Evolutionary conservation across 2,888 invertebrate genomes (phyloP).

Genomic region (Sinotaia quadrata): DNA sequence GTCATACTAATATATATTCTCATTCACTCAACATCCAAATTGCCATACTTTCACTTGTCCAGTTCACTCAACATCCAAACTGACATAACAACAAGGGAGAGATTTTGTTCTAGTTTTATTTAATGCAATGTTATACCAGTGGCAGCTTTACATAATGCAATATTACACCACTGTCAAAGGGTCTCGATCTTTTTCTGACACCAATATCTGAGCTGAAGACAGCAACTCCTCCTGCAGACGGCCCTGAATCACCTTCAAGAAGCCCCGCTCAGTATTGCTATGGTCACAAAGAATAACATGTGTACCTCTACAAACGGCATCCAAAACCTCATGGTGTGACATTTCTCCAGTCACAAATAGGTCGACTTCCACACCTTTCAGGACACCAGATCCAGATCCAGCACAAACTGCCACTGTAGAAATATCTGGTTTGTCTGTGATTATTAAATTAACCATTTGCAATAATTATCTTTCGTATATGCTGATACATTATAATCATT

Average conservation of each 20-base stretch:
- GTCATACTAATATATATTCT: too few species aligned
- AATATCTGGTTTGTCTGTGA: constrained; percentile 38
- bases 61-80: too few species aligned
- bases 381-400: constrained; percentile 87
- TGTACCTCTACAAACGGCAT: constrained; percentile 83
- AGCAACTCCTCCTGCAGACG: constrained; percentile 66
- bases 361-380: constrained; percentile 82
- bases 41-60: too few species aligned
- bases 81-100: too few species aligned
- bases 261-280: constrained; percentile 94
- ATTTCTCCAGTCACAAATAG: constrained; percentile 91
- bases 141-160: too few species aligned
- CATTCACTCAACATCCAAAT: too few species aligned
- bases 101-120: too few species aligned
- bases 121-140: too few species aligned
- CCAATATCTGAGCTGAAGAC: constrained; percentile 77
- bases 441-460: background rate
- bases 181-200: constrained; percentile 84
- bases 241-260: constrained; percentile 78
- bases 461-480: too few species aligned
- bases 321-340: constrained; percentile 93
- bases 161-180: constrained; percentile 81
- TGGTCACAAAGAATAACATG: constrained; percentile 92
- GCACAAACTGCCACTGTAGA: constrained; percentile 86
- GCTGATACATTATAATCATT: too few species aligned